These are phyloP conservation scores for Acyrthosiphon pisum DNA, from an alignment of 1,140 invertebrate species.

Conservation along the genomic window DNA sequence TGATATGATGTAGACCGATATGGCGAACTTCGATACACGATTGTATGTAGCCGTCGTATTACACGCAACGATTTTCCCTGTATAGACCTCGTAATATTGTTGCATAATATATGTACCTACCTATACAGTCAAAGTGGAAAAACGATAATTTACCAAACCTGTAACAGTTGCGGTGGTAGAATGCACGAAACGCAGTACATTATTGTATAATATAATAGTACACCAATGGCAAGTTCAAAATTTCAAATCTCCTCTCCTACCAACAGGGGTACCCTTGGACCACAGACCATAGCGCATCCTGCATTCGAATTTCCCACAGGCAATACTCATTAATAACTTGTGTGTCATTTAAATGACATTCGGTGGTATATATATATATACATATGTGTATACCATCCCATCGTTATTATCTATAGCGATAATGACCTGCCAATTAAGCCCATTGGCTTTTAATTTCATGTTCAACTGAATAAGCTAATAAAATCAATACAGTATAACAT, in stretches of 20 bases:
- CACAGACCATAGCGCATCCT: background rate
- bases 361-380: background rate
- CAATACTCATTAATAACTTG: slow-evolving; percentile 32
- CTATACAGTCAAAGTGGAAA: too few relatives aligned
- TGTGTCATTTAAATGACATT: slow-evolving; percentile 21
- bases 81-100: too few relatives aligned
- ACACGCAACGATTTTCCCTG: too few relatives aligned
- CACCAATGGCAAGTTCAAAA: background rate
- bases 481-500: background rate
- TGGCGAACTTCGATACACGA: too few relatives aligned
- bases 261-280: background rate
- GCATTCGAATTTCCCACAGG: background rate
- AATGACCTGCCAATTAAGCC: slow-evolving; percentile 22
- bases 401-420: background rate
- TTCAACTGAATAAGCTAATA: background rate
- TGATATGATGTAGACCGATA: too few relatives aligned
- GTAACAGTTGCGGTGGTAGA: too few relatives aligned
- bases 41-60: too few relatives aligned
- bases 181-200: too few relatives aligned
- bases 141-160: too few relatives aligned
- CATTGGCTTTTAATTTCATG: background rate
- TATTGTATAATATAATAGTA: too few relatives aligned
- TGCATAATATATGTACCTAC: too few relatives aligned
- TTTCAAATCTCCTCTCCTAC: background rate
- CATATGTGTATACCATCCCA: background rate